Base-by-base conservation (phyloP, 2,888 invertebrate species). In the Drosophila quinaria region DNA sequence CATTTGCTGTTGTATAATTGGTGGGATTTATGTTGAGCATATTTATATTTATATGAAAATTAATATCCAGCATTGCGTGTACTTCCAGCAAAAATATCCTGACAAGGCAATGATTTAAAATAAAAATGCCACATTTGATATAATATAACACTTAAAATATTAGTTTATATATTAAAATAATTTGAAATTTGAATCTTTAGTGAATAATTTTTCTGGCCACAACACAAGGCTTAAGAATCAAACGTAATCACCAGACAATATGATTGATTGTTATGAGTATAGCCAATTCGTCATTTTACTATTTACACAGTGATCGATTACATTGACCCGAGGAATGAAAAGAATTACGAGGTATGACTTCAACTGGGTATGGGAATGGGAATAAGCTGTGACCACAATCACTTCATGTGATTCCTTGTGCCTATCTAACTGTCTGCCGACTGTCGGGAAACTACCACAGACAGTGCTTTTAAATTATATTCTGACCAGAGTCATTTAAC, bases 401-500 rank as follows among this genome's bases (percentile, higher is more conserved):
- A 49, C 39, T 59, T 47, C 8, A 19, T 41, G 42, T 33, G 54
- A 4, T 41, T 42, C 31, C 54, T 41, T 42, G 37, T 17, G 49
- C 49, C 37, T 49, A 41, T 39, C 59, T 19, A 41, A 49, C 15
- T 29, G 37, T 4, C 49, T 39, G 37, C 10, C 33, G 33, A 8
- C 46, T 41, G 39, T 31, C 29, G 10, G 51, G 51, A 22, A 51
- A 41, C 17, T 1, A 4, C 25, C 44, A 25, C 25, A 35, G 35
- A 13, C 17, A n/a, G 37, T 29, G 39, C 59, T 29, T 49, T 29
- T 25, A 47, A 54, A 37, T 58, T 39, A 31, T 39, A 31, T 59
- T 41, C 39, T 39, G 49, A 39, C 49, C 49, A 59, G 9, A 49
- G 39, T 29, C 58, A 29, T 59, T 59, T 59, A 49, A 59, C 58